Percentiles rank a stretch among this genome's conserved stretches.
phyloP scores from a whole-genome alignment of 2,797 vertebrate genomes.

The Salarias fasciatus region DNA sequence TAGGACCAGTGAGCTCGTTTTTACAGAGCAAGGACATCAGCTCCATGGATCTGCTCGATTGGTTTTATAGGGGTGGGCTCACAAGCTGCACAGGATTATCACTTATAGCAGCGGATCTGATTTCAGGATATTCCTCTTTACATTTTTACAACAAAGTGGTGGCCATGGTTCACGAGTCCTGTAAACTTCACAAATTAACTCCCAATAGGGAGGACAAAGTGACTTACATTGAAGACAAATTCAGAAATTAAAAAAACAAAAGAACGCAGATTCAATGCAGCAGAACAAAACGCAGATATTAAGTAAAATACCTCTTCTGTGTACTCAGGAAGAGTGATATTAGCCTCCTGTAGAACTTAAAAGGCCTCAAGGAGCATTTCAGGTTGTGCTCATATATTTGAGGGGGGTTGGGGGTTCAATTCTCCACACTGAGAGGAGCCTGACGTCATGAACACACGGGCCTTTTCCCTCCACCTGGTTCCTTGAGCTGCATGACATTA shows the following conservation, averaged over 20 bases:
- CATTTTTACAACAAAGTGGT: constrained; percentile 15
- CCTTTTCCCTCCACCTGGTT: constrained; percentile 40
- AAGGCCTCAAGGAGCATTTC: constrained; percentile 1
- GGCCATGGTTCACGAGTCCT: constrained; percentile 6
- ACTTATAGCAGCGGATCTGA: constrained; percentile 26
- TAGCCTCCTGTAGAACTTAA: not conserved
- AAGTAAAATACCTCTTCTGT: too few relatives aligned
- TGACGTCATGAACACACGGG: constrained; percentile 19
- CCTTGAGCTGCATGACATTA: constrained; percentile 66
- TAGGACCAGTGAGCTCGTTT: too few relatives aligned
- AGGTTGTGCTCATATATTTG: not conserved
- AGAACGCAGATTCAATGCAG: not conserved
- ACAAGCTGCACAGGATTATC: constrained; percentile 22
- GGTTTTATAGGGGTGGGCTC: constrained; percentile 9
- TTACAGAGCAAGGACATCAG: not conserved
- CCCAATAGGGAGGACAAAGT: not conserved
- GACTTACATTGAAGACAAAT: too few relatives aligned
- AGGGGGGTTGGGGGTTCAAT: not conserved
- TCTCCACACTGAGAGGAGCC: constrained; percentile 14
- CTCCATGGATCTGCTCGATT: not conserved
- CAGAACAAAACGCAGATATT: not conserved
- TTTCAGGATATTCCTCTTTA: constrained; percentile 39
- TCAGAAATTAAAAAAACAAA: not conserved
- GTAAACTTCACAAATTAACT: constrained; percentile 38
- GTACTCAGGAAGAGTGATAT: not conserved